A percentile compares a stretch with the other conserved stretches of the same genome.
Evolutionary conservation across 2,888 invertebrate genomes (phyloP).

Genomic region (Drosophila anomelani): DNA sequence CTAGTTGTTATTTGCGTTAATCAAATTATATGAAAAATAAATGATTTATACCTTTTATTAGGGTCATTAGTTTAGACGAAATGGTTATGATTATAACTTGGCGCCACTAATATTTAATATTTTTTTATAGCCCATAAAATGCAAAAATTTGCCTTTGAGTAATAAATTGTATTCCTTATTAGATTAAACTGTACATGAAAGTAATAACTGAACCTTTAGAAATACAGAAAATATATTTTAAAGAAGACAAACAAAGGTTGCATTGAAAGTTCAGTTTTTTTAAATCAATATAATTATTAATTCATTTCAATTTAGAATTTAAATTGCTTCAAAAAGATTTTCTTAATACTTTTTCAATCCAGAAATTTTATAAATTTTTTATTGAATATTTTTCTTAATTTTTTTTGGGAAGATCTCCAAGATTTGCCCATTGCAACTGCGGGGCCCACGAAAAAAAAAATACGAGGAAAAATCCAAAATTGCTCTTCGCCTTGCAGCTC

Average conservation of each 20-base stretch:
- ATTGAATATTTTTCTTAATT: too few relatives aligned
- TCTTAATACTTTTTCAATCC: accelerated
- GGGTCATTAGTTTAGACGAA: not conserved
- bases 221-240: not conserved
- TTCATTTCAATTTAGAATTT: too few relatives aligned
- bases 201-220: too few relatives aligned
- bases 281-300: not conserved
- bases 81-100: not conserved
- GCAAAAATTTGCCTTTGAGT: not conserved
- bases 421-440: slow-evolving; percentile 54
- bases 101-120: slow-evolving; percentile 1
- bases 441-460: not conserved
- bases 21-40: slow-evolving; percentile 7
- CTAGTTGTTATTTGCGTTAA: slow-evolving; percentile 4
- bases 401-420: not conserved
- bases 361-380: accelerated
- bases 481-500: slow-evolving; percentile 72
- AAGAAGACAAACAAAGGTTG: not conserved
- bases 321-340: not conserved
- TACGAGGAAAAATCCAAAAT: slow-evolving; percentile 58
- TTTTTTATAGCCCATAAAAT: not conserved
- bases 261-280: not conserved
- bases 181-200: not conserved
- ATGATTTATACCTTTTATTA: slow-evolving; percentile 11
- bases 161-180: not conserved